Base-by-base conservation (phyloP, 2,888 invertebrate genomes). In the Drosophila robusta region DNA sequence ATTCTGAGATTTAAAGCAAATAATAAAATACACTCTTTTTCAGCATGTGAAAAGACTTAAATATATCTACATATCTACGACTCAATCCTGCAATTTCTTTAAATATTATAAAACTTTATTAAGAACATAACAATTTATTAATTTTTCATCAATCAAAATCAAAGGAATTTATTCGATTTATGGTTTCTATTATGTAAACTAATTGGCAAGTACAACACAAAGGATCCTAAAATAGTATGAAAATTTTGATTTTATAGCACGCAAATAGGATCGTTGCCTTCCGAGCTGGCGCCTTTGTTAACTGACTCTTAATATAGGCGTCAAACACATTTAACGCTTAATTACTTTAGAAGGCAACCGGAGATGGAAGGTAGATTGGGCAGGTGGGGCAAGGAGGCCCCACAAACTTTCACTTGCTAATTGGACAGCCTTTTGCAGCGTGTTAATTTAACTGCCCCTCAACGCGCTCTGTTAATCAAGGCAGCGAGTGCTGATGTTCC, bases 401-500 rank as follows among this genome's bases (percentile, higher is more conserved):
- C 1, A 45, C 29, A 8, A 62, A 22, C 36, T 61, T 62, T 49
- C 62, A 22, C 36, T 61, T 62, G 55, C 62, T 73, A 86, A 86
- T 83, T 86, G 65, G 61, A 52, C 65, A 58, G 65, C 55, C 50
- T 39, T 69, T 68, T 49, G 12, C 32, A 44, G 60, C 45, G 67
- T 58, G 46, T 46, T 52, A 70, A 79, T 62, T 58, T 47, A 26
- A 34, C 41, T 32, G 38, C 45, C 51, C 16, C 66, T 65, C 50
- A 60, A 50, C 44, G 50, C 65, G 77, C 70, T 70, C 65, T 46
- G 70, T 58, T 75, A 78, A 82, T 85, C 72, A 85, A 82, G 72
- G 80, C 41, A 16, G 22, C 24, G 26, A 47, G 62, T 39, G 51
- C 18, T 49, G 61, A 14, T 60, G 39, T 63, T 70, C 39, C 38